These are phyloP conservation scores for Andrena dorsata DNA, from an alignment of 2,888 invertebrate species.

Conservation along the genomic window DNA sequence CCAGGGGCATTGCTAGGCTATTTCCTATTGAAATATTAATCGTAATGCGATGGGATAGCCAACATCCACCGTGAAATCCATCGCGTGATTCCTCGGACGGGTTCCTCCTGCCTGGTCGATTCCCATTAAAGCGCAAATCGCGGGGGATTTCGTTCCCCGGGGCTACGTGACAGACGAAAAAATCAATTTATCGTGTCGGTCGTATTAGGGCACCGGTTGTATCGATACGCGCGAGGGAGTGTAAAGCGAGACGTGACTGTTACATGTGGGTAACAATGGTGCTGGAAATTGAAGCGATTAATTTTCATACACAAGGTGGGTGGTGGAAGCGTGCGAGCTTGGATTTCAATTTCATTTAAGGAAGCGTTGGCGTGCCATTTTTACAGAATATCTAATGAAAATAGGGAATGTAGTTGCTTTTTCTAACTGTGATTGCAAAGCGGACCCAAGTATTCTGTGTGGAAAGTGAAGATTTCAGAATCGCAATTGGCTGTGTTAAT, in stretches of 20 bases:
- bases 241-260: too few species aligned
- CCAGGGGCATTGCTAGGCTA: constrained; percentile 69
- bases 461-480: too few species aligned
- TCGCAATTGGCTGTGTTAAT: not conserved
- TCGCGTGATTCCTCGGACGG: constrained; percentile 74
- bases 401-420: too few species aligned
- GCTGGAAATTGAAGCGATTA: too few species aligned
- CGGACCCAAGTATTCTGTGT: too few species aligned
- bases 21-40: constrained; percentile 84
- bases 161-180: constrained; percentile 47
- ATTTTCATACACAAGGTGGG: too few species aligned
- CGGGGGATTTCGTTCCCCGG: constrained; percentile 43
- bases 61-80: constrained; percentile 76
- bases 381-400: too few species aligned
- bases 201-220: constrained; percentile 18
- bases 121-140: constrained; percentile 66
- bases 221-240: not conserved
- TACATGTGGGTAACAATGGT: too few species aligned
- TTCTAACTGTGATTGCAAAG: too few species aligned
- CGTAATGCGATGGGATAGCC: constrained; percentile 76
- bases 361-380: too few species aligned
- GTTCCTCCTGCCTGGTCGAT: constrained; percentile 65
- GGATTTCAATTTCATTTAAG: too few species aligned
- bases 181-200: constrained; percentile 54
- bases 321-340: too few species aligned